A percentile compares a stretch with the other conserved stretches of the same genome.
These are phyloP conservation scores for Brachymystax lenok DNA, from an alignment of 2,797 vertebrate species.

Conservation along the genomic window DNA sequence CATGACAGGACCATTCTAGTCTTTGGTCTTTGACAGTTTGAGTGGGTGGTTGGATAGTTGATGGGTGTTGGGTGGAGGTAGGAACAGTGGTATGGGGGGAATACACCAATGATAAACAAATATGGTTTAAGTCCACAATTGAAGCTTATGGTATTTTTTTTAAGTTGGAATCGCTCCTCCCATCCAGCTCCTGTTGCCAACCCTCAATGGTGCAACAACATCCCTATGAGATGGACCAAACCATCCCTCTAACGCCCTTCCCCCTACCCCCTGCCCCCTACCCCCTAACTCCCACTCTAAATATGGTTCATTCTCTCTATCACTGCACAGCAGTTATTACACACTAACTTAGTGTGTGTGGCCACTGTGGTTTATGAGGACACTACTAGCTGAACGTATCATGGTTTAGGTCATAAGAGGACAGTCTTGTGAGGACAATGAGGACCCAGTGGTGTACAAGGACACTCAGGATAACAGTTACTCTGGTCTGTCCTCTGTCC, in stretches of 20 bases:
- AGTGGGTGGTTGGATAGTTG: neutral
- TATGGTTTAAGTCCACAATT: neutral
- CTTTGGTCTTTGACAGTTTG: neutral
- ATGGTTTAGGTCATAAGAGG: neutral
- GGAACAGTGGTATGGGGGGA: neutral
- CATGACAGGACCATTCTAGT: neutral
- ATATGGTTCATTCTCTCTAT: neutral
- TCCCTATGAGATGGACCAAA: neutral
- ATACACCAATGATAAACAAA: neutral
- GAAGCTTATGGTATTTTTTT: neutral
- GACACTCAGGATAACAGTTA: slow-evolving; percentile 27
- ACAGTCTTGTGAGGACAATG: slow-evolving; percentile 24
- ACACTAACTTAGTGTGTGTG: neutral
- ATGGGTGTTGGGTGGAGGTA: neutral
- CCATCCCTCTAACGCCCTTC: neutral
- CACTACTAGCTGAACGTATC: neutral
- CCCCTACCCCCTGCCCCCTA: neutral
- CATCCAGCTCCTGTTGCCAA: neutral
- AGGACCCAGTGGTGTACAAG: slow-evolving; percentile 19
- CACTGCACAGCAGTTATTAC: neutral
- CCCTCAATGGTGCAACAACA: neutral
- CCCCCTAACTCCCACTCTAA: slow-evolving; percentile 20
- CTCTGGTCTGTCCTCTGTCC: too few species aligned
- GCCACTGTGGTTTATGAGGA: neutral
- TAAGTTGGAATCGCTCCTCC: neutral